Conservation (phyloP, 2,113 vertebrate genomes). For the Melanocharis versteri region DNA sequence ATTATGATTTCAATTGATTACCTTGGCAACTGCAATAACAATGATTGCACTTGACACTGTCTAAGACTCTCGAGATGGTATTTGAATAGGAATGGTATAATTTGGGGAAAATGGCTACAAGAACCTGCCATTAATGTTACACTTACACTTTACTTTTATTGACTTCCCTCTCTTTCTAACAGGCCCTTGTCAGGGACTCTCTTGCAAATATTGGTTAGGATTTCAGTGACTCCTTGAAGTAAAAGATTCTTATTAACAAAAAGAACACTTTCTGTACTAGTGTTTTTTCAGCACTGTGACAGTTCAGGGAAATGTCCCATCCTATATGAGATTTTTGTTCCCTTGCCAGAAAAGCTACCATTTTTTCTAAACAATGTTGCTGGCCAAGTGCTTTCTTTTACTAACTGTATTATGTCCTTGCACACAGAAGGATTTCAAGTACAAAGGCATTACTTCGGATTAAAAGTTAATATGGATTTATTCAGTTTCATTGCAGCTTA, state of each 20-base stretch:
- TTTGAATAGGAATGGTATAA: slow-evolving; percentile 83
- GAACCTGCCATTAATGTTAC: slow-evolving; percentile 79
- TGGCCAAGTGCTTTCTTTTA: neutral
- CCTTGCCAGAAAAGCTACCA: neutral
- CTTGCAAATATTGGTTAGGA: slow-evolving; percentile 49
- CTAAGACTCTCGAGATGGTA: slow-evolving; percentile 78
- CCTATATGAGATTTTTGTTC: neutral
- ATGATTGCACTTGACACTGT: slow-evolving; percentile 83
- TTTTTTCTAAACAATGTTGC: neutral
- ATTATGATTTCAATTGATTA: slow-evolving; percentile 88
- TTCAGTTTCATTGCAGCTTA: neutral
- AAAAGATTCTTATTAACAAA: slow-evolving; percentile 49
- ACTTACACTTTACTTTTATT: slow-evolving; percentile 82
- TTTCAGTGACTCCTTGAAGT: slow-evolving; percentile 46
- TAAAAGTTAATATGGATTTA: slow-evolving; percentile 1
- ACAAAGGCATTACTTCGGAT: neutral
- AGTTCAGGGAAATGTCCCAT: neutral
- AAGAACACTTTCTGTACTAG: neutral
- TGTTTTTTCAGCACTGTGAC: neutral
- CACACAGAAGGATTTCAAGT: neutral
- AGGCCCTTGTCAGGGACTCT: slow-evolving; percentile 68
- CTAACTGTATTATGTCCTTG: neutral
- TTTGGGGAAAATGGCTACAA: slow-evolving; percentile 77
- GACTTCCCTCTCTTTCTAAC: slow-evolving; percentile 70
- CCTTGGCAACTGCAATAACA: slow-evolving; percentile 82